Evolutionary conservation across 1,140 invertebrate species (phyloP), one percentile per base, ranked within the genome.

Genomic region (Polypedilum vanderplanki): DNA sequence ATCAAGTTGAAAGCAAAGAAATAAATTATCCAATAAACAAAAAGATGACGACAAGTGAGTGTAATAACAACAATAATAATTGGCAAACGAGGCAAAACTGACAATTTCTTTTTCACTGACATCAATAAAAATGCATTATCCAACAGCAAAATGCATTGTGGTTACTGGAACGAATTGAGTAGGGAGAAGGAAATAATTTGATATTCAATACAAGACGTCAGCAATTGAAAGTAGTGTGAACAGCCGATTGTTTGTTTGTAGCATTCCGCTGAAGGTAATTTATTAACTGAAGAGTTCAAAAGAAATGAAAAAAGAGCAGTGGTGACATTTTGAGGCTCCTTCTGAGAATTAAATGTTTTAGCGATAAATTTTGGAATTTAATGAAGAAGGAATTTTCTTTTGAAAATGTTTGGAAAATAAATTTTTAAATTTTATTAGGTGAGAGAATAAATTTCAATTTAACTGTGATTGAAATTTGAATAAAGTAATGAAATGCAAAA

Each of bases 41-140:
- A 57, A 12, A 57, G 7, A 57, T 57, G 24, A 33, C 1, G 24
- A 33, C 24, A 33, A 33, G 24, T 33, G 24, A 33, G 24, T 33
- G 5, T 33, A 33, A 33, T 33, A 1, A 15, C 8, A 57, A n/a
- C 12, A 57, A n/a, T 57, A 57, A 57, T 57, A 57, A 57, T 57
- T 33, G 24, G n/a, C 46, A 57, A 46, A 57, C n/a, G 46, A 12
- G n/a, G 46, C 46, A 57, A 57, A 57, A 57, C 10, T 57, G 10
- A 57, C 65, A 70, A 70, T 70, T 70, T 70, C 65, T 70, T 70
- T 70, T 70, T 70, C 65, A 70, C 18, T 70, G 65, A 70, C 65
- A 70, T 70, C 65, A 70, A 70, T 57, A 70, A 22, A 70, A 70
- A 70, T 18, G 5, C 18, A 70, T 18, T 22, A 70, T 57, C 46